Conservation (phyloP, 1,140 invertebrate species). For the Hydropsyche tenuis region DNA sequence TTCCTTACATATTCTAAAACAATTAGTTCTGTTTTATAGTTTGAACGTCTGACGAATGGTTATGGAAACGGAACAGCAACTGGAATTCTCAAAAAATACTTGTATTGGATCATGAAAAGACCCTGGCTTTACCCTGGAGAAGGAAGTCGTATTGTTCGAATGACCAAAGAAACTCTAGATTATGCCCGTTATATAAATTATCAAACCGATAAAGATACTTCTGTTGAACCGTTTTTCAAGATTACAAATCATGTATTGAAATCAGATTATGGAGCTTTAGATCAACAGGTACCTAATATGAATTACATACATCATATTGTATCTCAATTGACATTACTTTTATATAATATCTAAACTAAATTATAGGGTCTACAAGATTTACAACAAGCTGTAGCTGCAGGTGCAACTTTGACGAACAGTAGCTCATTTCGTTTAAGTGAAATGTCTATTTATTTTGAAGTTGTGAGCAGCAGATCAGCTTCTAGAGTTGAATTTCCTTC, state of each 20-base stretch:
- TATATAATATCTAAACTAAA: neutral
- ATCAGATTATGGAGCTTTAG: conserved; percentile 60
- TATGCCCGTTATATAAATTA: conserved; percentile 59
- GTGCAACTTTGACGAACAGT: conserved; percentile 29
- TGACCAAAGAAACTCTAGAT: conserved; percentile 60
- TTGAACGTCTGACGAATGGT: conserved; percentile 63
- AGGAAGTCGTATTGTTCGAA: conserved; percentile 62
- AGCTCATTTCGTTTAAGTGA: conserved; percentile 43
- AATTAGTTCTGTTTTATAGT: conserved; percentile 55
- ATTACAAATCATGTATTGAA: conserved; percentile 62
- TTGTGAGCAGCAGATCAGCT: neutral
- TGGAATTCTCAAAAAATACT: conserved; percentile 57
- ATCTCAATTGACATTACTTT: conserved; percentile 18
- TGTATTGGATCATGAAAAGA: conserved; percentile 54
- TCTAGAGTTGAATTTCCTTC: conserved; percentile 41
- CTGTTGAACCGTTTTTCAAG: conserved; percentile 58
- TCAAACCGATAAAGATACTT: conserved; percentile 53
- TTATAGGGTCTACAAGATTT: conserved; percentile 44
- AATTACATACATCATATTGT: neutral
- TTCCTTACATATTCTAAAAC: neutral
- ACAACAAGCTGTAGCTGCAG: conserved; percentile 33
- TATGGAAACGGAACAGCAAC: conserved; percentile 61
- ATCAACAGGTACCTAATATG: conserved; percentile 55
- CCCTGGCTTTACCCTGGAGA: conserved; percentile 64
- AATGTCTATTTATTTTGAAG: conserved; percentile 38